Evolutionary conservation across 2,113 vertebrate species (phyloP).

Genomic region (Cynoglossus semilaevis): DNA sequence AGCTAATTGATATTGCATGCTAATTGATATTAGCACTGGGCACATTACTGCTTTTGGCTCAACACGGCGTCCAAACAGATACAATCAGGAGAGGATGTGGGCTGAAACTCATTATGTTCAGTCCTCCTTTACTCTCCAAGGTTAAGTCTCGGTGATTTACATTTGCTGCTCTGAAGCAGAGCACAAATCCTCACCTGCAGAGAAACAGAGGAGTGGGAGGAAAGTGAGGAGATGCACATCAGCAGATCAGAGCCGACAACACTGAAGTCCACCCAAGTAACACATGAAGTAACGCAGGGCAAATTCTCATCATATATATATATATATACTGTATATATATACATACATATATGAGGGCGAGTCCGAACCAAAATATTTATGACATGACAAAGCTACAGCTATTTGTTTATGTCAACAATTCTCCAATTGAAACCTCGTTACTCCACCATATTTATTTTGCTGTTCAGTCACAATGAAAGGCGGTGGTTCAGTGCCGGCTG

Average conservation of each 20-base stretch:
- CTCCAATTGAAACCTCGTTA: no score
- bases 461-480: no score
- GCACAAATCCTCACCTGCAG: slow-evolving; percentile 1
- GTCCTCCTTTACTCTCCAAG: slow-evolving; percentile 35
- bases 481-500: not conserved
- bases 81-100: slow-evolving; percentile 43
- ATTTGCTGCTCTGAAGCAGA: slow-evolving; percentile 24
- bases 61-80: slow-evolving; percentile 41
- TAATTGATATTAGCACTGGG: slow-evolving; percentile 71
- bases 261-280: not conserved
- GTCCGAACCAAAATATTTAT: slow-evolving; percentile 8
- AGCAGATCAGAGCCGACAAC: not conserved
- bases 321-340: no score
- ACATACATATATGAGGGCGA: no score
- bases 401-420: no score
- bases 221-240: not conserved
- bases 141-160: slow-evolving; percentile 48
- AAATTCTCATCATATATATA: not conserved
- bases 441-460: no score
- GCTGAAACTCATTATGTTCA: slow-evolving; percentile 47
- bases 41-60: slow-evolving; percentile 43
- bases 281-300: not conserved
- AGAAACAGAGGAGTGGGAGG: not conserved
- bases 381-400: not conserved
- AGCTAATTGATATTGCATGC: slow-evolving; percentile 78